A percentile compares a stretch with the other conserved stretches of the same genome.
These are phyloP conservation scores for Liasis olivaceus DNA, from an alignment of 2,797 vertebrate genomes.

Conservation along the genomic window DNA sequence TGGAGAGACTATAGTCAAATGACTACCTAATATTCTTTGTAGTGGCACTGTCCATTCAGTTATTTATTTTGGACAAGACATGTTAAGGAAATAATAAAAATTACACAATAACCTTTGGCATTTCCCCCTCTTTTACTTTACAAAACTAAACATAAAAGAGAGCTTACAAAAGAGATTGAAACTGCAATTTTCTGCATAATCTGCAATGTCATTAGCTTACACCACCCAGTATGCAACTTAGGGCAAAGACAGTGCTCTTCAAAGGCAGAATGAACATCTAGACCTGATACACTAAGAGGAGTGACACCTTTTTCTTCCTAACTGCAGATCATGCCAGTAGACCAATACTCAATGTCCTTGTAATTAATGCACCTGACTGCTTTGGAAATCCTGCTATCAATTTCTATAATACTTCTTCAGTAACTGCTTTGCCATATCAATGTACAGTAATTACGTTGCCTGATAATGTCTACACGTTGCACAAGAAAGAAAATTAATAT, in stretches of 20 bases:
- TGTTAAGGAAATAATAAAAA: background rate
- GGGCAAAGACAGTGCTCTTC: background rate
- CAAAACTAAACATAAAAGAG: background rate
- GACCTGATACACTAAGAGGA: background rate
- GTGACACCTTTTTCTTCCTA: background rate
- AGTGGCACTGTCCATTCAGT: background rate
- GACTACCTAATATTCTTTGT: background rate
- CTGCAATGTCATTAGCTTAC: background rate
- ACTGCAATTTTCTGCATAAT: background rate
- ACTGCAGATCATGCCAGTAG: background rate
- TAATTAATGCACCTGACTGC: background rate
- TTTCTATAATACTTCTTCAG: constrained; percentile 22
- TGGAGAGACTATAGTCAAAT: background rate
- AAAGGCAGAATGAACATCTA: background rate
- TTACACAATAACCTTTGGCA: background rate
- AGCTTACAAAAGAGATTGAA: background rate
- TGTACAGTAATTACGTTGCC: constrained; percentile 31
- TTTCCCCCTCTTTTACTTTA: background rate
- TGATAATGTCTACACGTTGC: constrained; percentile 39
- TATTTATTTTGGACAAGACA: background rate
- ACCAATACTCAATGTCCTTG: background rate
- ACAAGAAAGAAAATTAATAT: constrained; percentile 29
- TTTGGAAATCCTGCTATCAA: constrained; percentile 16
- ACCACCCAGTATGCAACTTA: background rate
- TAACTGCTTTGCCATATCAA: constrained; percentile 27